phyloP scores from a whole-genome alignment of 2,797 vertebrate genomes.

The Leptatherina wallacei region DNA sequence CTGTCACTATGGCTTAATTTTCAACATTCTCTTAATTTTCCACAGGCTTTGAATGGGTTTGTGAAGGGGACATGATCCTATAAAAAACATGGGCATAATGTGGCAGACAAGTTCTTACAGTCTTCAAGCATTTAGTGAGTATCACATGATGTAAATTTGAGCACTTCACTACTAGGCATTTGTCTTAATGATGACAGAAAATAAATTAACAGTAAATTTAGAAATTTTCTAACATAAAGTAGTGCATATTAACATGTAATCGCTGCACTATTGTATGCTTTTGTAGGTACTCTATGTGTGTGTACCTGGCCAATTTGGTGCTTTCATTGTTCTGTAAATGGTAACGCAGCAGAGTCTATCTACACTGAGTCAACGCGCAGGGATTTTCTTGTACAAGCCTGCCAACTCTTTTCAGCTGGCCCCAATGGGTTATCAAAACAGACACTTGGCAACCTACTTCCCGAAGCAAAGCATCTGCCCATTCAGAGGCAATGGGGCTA shows the following conservation, averaged over 20 bases:
- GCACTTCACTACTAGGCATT: neutral
- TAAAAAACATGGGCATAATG: neutral
- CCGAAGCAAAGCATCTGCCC: conserved; percentile 80
- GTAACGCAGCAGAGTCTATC: conserved; percentile 65
- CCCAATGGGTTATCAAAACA: conserved; percentile 79
- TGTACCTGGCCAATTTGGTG: conserved; percentile 29
- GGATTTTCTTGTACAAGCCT: conserved; percentile 70
- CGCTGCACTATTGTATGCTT: neutral
- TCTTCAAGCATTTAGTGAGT: neutral
- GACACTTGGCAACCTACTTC: conserved; percentile 84
- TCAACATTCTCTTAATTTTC: neutral
- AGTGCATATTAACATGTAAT: neutral
- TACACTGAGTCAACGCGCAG: conserved; percentile 58
- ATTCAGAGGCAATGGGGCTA: conserved; percentile 73
- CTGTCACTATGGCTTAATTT: neutral
- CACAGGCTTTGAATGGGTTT: neutral
- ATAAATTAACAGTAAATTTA: neutral
- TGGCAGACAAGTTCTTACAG: neutral
- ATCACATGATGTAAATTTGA: neutral
- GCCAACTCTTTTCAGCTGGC: conserved; percentile 77
- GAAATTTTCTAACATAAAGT: neutral
- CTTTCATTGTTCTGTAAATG: conserved; percentile 70
- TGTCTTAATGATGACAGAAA: neutral
- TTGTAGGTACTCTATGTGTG: neutral
- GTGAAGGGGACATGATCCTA: neutral